Evolutionary conservation across 2,888 invertebrate genomes (phyloP), one percentile per base, ranked within the genome.

Genomic region (Hofmannophila pseudospretella): DNA sequence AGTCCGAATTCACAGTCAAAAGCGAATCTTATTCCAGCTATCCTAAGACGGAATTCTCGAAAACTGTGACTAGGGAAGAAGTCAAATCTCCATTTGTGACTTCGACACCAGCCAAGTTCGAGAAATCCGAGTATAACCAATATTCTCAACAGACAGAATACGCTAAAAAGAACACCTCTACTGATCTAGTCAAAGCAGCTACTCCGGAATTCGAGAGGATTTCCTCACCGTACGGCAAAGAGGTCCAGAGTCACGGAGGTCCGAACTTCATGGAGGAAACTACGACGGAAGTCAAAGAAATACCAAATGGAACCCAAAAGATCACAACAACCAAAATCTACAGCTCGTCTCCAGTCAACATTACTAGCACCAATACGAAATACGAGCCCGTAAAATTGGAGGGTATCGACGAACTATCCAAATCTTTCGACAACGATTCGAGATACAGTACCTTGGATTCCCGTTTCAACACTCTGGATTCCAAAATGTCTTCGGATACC

Each of bases 281-380:
- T 0, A 87, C 76, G 0, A 88, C 88, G 0, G 89, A 89, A 37
- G 87, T 84, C 0, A 89, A 88, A 40, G 79, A 82, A 22, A 77
- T 88, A 29, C 89, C 89, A 0, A 89, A 89, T 22, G 89, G 89
- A 1, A 88, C 86, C 0, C 78, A 89, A 32, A 89, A 89, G 41
- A 79, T 89, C 0, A 87, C 89, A 0, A 89, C 88, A 0, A 89
- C 89, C 0, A 89, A 89, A 38, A 81, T 89, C 1, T 89, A 89
- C 57, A 86, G 88, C 38, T 89, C 89, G 0, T 88, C 88, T 0
- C 89, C 89, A 0, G 88, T 88, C 1, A 88, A 88, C 34, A 57
- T 88, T 5, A 87, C 78, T 0, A 85, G 76, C 3, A 88, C 88
- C 0, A 88, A 69, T 42, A 87, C 85, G 0, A 87, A 86, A 49